Evolutionary conservation across 2,113 vertebrate species (phyloP).

Genomic region (Caretta caretta): DNA sequence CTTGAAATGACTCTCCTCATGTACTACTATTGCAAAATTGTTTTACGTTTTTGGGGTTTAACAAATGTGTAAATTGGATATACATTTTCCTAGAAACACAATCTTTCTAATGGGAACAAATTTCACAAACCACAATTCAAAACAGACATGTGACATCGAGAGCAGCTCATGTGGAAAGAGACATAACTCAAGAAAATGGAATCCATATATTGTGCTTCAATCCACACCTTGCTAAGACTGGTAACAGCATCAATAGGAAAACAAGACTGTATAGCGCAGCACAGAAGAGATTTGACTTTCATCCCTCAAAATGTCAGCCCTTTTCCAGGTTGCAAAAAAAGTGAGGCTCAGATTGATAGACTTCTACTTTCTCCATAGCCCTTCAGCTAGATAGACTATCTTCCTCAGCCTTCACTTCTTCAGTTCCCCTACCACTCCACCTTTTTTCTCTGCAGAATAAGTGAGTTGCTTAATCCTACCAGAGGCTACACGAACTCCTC

Average conservation of each 20-base stretch:
- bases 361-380: not conserved
- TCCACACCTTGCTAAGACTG: not conserved
- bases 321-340: not conserved
- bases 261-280: not conserved
- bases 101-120: constrained; percentile 37
- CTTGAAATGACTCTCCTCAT: constrained; percentile 9
- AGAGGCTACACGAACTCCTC: not conserved
- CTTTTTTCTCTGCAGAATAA: not conserved
- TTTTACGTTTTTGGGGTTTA: constrained; percentile 49
- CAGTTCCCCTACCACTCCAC: not conserved
- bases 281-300: not conserved
- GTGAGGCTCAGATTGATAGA: not conserved
- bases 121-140: constrained; percentile 48
- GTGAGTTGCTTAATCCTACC: not conserved
- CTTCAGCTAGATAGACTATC: not conserved
- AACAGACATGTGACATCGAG: not conserved
- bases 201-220: not conserved
- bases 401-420: not conserved
- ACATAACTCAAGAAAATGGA: not conserved
- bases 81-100: constrained; percentile 46
- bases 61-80: constrained; percentile 63
- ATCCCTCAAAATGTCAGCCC: not conserved
- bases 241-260: not conserved
- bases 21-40: constrained; percentile 37
- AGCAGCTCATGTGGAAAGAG: constrained; percentile 6